These are phyloP conservation scores for Lasiurus cinereus DNA, from an alignment of 2,113 vertebrate genomes.

Conservation along the genomic window DNA sequence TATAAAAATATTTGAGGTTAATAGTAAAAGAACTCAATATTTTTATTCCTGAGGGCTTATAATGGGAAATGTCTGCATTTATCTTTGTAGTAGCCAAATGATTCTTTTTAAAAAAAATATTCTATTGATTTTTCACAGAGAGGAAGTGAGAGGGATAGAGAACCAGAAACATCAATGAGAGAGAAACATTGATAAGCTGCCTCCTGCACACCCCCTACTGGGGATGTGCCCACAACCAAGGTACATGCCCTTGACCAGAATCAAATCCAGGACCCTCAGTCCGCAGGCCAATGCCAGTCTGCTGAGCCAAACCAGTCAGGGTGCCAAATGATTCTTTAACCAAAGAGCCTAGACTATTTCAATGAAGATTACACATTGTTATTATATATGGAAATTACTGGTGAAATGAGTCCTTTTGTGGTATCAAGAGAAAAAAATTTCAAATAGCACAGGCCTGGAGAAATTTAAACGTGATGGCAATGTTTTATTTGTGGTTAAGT, in stretches of 20 bases:
- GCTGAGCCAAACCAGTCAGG: no score
- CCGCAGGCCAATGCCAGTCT: no score
- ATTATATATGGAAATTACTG: not conserved
- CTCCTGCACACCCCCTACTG: no score
- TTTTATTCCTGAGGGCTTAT: not conserved
- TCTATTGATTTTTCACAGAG: no score
- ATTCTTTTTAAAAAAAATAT: not conserved
- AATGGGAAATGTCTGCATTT: slow-evolving; percentile 2
- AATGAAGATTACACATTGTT: not conserved
- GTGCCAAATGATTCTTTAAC: not conserved
- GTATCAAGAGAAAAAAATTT: not conserved
- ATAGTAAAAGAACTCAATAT: not conserved
- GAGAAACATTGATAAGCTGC: no score
- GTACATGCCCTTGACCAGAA: no score
- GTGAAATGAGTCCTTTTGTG: not conserved
- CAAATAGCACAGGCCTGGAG: not conserved
- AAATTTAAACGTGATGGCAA: not conserved
- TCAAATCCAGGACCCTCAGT: no score
- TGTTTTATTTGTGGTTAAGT: not conserved
- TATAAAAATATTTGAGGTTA: slow-evolving; percentile 53
- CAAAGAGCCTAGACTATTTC: not conserved
- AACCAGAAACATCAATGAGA: no score
- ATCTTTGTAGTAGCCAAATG: not conserved
- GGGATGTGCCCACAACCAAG: no score
- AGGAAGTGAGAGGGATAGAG: no score